A percentile compares a stretch with the other conserved stretches of the same genome.
Evolutionary conservation across 2,113 vertebrate genomes (phyloP).

Genomic region (Bombycilla garrulus): DNA sequence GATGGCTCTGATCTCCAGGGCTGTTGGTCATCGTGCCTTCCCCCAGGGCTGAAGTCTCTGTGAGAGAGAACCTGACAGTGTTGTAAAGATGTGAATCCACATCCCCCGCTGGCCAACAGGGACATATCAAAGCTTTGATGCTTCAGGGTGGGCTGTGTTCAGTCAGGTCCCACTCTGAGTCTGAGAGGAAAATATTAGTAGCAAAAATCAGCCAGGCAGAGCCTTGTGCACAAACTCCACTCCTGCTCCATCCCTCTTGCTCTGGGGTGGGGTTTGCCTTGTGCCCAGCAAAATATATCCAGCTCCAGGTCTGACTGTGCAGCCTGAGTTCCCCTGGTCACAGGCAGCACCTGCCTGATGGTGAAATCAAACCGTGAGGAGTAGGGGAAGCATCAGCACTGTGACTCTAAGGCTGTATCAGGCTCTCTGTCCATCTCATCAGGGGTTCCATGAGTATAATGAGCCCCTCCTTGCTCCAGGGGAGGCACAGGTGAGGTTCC

Average conservation of each 20-base stretch:
- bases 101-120: not conserved
- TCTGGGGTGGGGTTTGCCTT: not conserved
- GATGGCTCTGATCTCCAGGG: not conserved
- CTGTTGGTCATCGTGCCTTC: not conserved
- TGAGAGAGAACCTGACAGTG: not conserved
- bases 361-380: not conserved
- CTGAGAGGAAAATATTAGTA: not conserved
- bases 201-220: not conserved
- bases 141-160: not conserved
- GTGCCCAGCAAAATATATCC: not conserved
- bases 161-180: not conserved
- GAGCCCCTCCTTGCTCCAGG: not conserved
- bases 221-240: not conserved
- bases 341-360: rapidly evolving
- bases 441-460: rapidly evolving
- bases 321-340: rapidly evolving
- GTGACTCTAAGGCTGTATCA: not conserved
- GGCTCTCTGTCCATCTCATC: not conserved
- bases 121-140: not conserved
- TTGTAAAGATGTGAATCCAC: not conserved
- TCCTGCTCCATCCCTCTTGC: not conserved
- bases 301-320: not conserved
- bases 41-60: rapidly evolving
- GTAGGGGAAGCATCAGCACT: not conserved
- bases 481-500: rapidly evolving